phyloP scores from a whole-genome alignment of 2,113 vertebrate species.

The Cranoglanis bouderius region DNA sequence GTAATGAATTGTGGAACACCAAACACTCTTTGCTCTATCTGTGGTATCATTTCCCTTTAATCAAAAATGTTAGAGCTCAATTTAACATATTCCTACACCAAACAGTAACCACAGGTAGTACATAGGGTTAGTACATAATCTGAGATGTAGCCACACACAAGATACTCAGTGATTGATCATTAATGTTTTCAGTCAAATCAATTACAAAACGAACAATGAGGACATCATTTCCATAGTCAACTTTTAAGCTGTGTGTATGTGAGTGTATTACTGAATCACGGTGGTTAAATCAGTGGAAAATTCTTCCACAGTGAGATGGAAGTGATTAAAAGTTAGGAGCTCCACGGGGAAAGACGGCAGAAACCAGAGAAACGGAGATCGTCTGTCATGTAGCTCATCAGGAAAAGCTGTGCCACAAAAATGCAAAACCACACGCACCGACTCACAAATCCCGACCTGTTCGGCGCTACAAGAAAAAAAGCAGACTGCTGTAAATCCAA shows the following conservation, averaged over 20 bases:
- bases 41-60: background rate
- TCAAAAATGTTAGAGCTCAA: no score
- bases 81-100: background rate
- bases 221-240: slow-evolving; percentile 1
- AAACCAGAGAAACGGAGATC: background rate
- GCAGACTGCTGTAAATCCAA: background rate
- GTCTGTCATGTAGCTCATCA: slow-evolving; percentile 29
- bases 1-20: background rate
- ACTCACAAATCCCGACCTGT: background rate
- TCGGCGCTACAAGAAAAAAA: background rate
- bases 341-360: slow-evolving; percentile 31
- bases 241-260: slow-evolving; percentile 53
- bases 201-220: background rate
- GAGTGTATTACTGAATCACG: slow-evolving; percentile 52
- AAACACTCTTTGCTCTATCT: background rate
- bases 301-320: slow-evolving; percentile 64
- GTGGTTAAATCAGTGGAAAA: slow-evolving; percentile 64
- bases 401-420: slow-evolving; percentile 45
- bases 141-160: background rate
- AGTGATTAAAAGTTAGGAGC: slow-evolving; percentile 61
- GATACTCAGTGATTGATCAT: background rate
- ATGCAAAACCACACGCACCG: slow-evolving; percentile 31
- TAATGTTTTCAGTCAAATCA: background rate
- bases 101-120: background rate
- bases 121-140: background rate